A percentile compares a stretch with the other conserved stretches of the same genome.
These are phyloP conservation scores for Plectus sambesii DNA, from an alignment of 1,140 invertebrate genomes.

Conservation along the genomic window DNA sequence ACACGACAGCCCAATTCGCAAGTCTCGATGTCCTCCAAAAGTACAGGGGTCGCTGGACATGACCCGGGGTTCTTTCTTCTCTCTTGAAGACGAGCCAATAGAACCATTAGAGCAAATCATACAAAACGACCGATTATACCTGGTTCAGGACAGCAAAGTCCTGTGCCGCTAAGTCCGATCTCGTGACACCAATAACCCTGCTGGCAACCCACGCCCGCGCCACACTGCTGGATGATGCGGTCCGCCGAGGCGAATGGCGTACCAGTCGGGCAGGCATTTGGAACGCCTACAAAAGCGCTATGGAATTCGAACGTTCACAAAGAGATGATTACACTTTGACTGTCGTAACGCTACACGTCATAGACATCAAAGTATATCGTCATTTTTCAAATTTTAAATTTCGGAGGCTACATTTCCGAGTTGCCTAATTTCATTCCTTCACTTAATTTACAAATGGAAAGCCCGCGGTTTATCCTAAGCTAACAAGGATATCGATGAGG, in stretches of 20 bases:
- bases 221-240: conserved; percentile 24
- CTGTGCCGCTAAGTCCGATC: conserved; percentile 26
- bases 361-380: too few relatives aligned
- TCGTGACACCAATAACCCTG: conserved; percentile 31
- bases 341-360: conserved; percentile 8
- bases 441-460: too few relatives aligned
- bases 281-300: conserved; percentile 29
- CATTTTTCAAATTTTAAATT: too few relatives aligned
- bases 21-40: conserved; percentile 9
- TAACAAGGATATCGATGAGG: too few relatives aligned
- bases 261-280: conserved; percentile 29
- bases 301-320: too few relatives aligned
- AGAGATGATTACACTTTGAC: too few relatives aligned
- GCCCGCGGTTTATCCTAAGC: too few relatives aligned
- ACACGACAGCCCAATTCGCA: conserved; percentile 23
- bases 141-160: conserved; percentile 22
- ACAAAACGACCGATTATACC: not conserved
- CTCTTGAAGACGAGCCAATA: too few relatives aligned
- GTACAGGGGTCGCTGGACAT: conserved; percentile 17
- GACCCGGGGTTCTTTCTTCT: conserved; percentile 14
- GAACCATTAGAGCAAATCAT: conserved; percentile 5
- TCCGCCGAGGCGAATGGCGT: conserved; percentile 9
- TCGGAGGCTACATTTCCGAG: too few relatives aligned
- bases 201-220: conserved; percentile 23
- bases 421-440: too few relatives aligned